Percentiles rank a stretch among this genome's conserved stretches.
phyloP scores from a whole-genome alignment of 2,797 vertebrate genomes.

The Holocentrus rufus region DNA sequence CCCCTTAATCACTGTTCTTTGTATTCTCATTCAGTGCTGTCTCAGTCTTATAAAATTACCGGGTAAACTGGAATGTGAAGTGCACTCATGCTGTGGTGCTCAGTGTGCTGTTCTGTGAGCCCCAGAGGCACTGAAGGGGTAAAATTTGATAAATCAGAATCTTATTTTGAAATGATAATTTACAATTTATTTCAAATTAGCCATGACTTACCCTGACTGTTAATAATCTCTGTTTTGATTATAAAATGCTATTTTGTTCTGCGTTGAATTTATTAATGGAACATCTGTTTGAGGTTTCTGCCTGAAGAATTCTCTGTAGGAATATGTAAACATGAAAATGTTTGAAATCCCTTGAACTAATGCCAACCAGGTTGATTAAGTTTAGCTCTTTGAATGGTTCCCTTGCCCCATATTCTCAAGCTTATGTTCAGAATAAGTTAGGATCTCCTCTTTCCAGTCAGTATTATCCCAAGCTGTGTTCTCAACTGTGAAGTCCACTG shows the following conservation, averaged over 20 bases:
- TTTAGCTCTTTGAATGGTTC: constrained; percentile 6
- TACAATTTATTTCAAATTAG: background rate
- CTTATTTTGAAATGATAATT: background rate
- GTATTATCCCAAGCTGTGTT: constrained; percentile 34
- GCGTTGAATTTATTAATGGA: too few relatives aligned
- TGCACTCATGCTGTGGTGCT: too few relatives aligned
- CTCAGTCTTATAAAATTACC: background rate
- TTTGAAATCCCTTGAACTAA: background rate
- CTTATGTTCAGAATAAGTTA: background rate
- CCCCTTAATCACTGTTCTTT: constrained; percentile 20
- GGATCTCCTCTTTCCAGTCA: constrained; percentile 17
- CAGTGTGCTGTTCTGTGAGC: background rate
- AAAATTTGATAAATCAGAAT: background rate
- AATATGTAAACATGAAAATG: background rate
- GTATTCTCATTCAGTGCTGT: background rate
- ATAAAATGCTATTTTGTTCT: too few relatives aligned
- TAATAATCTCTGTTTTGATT: background rate
- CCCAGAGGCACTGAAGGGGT: background rate
- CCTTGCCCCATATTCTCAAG: constrained; percentile 12
- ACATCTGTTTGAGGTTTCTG: too few relatives aligned
- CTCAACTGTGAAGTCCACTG: constrained; percentile 38
- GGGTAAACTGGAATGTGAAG: background rate
- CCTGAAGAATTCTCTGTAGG: too few relatives aligned
- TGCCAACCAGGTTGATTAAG: background rate
- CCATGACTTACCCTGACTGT: background rate